phyloP scores from a whole-genome alignment of 2,113 vertebrate genomes.

The Macheiramphus alcinus region DNA sequence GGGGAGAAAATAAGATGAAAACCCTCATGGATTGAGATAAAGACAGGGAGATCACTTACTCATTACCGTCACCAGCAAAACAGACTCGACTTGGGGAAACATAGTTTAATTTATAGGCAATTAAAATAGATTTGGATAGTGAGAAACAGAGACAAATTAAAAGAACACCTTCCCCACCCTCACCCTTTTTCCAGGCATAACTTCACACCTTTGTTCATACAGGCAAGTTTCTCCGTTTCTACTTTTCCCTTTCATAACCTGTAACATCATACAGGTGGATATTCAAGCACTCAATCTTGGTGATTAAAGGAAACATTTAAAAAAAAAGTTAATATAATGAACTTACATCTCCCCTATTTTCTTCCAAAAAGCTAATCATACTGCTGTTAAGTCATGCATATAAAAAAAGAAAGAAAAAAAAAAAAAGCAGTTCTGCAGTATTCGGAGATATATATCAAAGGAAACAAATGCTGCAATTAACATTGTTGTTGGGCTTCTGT shows the following conservation, averaged over 20 bases:
- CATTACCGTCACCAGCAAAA: not conserved
- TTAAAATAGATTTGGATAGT: not conserved
- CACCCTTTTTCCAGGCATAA: not conserved
- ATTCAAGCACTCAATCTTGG: not conserved
- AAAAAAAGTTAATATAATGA: not conserved
- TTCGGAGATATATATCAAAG: not conserved
- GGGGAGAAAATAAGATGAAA: not conserved
- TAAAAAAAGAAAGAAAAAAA: not conserved
- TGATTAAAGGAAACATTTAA: not conserved
- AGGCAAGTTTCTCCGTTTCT: not conserved
- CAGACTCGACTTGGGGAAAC: accelerated
- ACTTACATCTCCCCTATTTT: not conserved
- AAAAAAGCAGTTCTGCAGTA: not conserved
- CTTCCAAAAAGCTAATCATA: not conserved
- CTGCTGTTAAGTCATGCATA: not conserved
- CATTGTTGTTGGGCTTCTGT: not conserved
- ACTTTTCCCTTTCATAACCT: not conserved
- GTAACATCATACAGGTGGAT: not conserved
- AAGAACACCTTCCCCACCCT: not conserved
- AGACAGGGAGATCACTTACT: not conserved
- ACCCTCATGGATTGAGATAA: not conserved
- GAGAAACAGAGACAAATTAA: not conserved
- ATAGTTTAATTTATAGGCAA: not conserved
- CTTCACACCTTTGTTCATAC: not conserved
- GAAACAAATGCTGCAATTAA: not conserved